Conservation (phyloP, 2,797 vertebrate species). For the Tenualosa thibaudeaui region DNA sequence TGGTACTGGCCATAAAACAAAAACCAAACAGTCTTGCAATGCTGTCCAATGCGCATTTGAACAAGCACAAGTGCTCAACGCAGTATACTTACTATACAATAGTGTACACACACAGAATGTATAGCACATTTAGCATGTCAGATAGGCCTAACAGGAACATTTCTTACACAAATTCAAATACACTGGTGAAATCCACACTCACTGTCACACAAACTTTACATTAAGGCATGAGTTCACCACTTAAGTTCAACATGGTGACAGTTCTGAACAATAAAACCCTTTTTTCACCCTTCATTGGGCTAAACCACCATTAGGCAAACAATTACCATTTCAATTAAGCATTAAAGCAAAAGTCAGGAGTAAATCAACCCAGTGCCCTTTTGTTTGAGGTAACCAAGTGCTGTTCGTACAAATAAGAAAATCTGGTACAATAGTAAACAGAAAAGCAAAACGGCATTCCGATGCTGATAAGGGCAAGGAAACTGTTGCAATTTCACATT, state of each 20-base stretch:
- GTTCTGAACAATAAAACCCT: background rate
- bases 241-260: conserved; percentile 53
- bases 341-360: background rate
- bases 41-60: conserved; percentile 32
- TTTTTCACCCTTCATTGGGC: background rate
- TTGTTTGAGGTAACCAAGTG: no score
- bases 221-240: conserved; percentile 80
- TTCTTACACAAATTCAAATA: conserved; percentile 62
- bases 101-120: conserved; percentile 53
- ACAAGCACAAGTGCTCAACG: conserved; percentile 43
- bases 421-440: no score
- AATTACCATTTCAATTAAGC: background rate
- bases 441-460: no score
- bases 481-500: no score
- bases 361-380: no score
- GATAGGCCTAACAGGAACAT: conserved; percentile 33
- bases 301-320: background rate
- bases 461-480: no score
- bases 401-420: no score
- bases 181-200: conserved; percentile 66
- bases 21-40: conserved; percentile 41
- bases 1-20: conserved; percentile 48
- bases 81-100: conserved; percentile 49
- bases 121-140: conserved; percentile 42
- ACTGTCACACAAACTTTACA: conserved; percentile 70